Percentiles rank a stretch among this genome's conserved stretches.
Conservation (phyloP, 2,888 invertebrate species). For the Mythimna loreyi region DNA sequence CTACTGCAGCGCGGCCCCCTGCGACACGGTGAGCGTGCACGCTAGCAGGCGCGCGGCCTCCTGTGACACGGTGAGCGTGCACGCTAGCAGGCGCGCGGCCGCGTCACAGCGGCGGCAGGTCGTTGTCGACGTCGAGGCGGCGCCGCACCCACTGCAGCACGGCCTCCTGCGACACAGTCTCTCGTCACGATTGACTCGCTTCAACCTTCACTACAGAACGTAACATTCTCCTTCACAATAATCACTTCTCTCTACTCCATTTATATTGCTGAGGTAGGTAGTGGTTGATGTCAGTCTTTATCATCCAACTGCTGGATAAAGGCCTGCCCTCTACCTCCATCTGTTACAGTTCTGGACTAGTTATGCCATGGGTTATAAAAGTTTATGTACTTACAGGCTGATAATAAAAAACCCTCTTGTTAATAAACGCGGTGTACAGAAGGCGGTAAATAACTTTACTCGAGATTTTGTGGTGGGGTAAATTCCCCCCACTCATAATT, state of each 20-base stretch:
- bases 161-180: constrained; percentile 73
- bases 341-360: background rate
- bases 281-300: background rate
- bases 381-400: background rate
- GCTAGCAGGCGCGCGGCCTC: too few species aligned
- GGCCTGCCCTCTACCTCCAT: background rate
- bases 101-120: constrained; percentile 73
- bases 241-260: too few species aligned
- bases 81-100: too few species aligned
- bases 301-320: background rate
- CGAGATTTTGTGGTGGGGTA: too few species aligned
- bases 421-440: too few species aligned
- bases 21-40: constrained; percentile 53
- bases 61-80: too few species aligned
- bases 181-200: background rate
- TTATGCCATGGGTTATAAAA: background rate
- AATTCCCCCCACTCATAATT: too few species aligned
- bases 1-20: too few species aligned
- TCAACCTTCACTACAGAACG: background rate
- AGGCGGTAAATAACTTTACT: too few species aligned
- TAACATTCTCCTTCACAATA: background rate
- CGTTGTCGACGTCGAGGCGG: constrained; percentile 83
- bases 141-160: constrained; percentile 85
- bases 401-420: too few species aligned
- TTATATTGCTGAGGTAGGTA: too few species aligned